Evolutionary conservation across 2,888 invertebrate species (phyloP), one percentile per base, ranked within the genome.

Genomic region (Lycia hirtaria): DNA sequence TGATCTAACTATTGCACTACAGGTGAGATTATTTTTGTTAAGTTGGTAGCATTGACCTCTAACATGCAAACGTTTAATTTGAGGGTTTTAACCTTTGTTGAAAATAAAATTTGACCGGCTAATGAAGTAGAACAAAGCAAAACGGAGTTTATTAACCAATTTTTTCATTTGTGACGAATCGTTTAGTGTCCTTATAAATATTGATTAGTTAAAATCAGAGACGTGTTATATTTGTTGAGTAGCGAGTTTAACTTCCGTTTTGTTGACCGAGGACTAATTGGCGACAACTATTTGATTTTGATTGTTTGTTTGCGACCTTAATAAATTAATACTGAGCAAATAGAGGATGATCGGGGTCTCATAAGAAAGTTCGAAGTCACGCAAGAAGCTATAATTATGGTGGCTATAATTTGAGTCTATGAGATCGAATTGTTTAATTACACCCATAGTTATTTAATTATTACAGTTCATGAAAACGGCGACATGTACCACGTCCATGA

Each of bases 211-310:
- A 19, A 33, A n/a, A 37, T 37, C 37, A 19, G 5, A 17, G 19
- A 20, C 19, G 37, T 19, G n/a, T n/a, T 17, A 17, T n/a, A 37
- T 37, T 37, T 37, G 37, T 19, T 19, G 19, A 37, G 37, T 37
- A 37, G 5, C n/a, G 19, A 17, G 10, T 17, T 35, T 32, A 32
- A 43, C 20, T 45, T 33, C 14, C 22, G 22, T 33, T 45, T 45
- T 45, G 12, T 45, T 33, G 33, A 33, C 45, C 45, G 15, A 45
- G 45, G 45, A 45, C 33, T 33, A 30, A 26, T 22, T 45, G 22
- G 22, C 9, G 32, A 22, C 12, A n/a, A 17, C 44, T 2, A 28
- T 30, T 52, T 45, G 32, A 44, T 33, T 28, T 45, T 15, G 7
- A 10, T 33, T 33, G 12, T 45, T 33, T 45, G 19, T 12, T 44